Percentiles rank a stretch among this genome's conserved stretches.
phyloP scores from a whole-genome alignment of 2,888 invertebrate species.

The Cataglyphis livida region DNA sequence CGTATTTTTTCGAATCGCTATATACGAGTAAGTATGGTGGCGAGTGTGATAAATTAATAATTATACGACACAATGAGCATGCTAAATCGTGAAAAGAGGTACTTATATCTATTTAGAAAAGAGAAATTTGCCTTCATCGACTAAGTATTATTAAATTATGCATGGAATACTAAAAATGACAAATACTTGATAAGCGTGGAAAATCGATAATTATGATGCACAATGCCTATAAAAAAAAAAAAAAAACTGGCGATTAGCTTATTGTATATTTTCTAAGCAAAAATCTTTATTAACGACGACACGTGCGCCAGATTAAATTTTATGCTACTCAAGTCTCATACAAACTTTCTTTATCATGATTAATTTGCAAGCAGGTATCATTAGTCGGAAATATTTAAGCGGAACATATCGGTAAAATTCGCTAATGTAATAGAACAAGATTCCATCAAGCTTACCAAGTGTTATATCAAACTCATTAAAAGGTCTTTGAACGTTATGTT shows the following conservation, averaged over 20 bases:
- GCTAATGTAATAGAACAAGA: background rate
- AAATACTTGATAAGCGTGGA: conserved; percentile 7
- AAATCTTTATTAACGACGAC: background rate
- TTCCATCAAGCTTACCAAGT: background rate
- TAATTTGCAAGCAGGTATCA: background rate
- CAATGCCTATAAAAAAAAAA: background rate
- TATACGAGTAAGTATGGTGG: conserved; percentile 6
- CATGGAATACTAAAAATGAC: conserved; percentile 8
- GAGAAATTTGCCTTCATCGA: conserved; percentile 24
- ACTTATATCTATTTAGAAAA: background rate
- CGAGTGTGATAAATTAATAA: conserved; percentile 34
- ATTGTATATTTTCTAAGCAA: background rate
- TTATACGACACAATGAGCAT: conserved; percentile 24
- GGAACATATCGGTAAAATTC: conserved; percentile 13
- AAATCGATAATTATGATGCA: conserved; percentile 28
- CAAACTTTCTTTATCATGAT: background rate
- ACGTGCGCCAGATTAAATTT: conserved; percentile 25
- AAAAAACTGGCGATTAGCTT: conserved; percentile 3
- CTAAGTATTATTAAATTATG: background rate
- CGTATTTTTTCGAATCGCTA: conserved; percentile 1
- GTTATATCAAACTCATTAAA: conserved; percentile 8
- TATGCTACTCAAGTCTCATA: background rate
- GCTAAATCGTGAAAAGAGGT: background rate
- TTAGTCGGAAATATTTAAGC: conserved; percentile 12
- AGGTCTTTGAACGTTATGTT: conserved; percentile 2